phyloP scores from a whole-genome alignment of 2,113 vertebrate genomes.

The human region DNA sequence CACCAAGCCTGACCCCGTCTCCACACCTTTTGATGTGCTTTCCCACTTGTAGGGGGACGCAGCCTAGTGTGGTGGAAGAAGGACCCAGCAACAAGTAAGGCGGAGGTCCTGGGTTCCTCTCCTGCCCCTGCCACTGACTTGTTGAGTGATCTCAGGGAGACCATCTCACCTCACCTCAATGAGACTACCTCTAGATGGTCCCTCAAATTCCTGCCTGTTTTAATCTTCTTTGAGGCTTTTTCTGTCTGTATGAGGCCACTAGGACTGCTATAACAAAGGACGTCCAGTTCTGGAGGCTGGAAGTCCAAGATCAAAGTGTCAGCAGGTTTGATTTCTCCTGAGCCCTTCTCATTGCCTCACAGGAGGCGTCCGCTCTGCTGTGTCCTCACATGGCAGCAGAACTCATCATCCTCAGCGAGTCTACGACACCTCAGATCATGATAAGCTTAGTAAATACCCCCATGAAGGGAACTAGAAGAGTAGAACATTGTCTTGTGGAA shows the following conservation, averaged over 20 bases:
- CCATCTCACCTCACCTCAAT: neutral
- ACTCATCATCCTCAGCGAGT: neutral
- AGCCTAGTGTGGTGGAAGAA: neutral
- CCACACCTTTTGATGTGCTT: neutral
- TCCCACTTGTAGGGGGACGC: no score
- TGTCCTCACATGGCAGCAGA: neutral
- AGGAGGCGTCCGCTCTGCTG: neutral
- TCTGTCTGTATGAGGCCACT: neutral
- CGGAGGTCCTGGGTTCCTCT: neutral
- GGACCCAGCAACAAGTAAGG: fast-evolving
- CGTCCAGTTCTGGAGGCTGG: neutral
- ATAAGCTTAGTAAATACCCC: neutral
- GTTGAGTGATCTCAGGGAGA: neutral
- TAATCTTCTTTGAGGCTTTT: neutral
- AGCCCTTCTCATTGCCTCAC: neutral
- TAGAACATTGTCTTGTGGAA: neutral
- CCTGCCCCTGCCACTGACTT: neutral
- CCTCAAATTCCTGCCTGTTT: neutral
- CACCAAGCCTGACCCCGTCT: neutral
- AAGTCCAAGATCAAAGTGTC: neutral
- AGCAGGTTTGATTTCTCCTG: neutral
- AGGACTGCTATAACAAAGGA: neutral
- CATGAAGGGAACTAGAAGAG: neutral
- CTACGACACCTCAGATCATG: neutral
- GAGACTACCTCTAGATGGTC: neutral